A percentile compares a stretch with the other conserved stretches of the same genome.
Conservation (phyloP, 2,888 invertebrate species). For the Dorcus hopei region DNA sequence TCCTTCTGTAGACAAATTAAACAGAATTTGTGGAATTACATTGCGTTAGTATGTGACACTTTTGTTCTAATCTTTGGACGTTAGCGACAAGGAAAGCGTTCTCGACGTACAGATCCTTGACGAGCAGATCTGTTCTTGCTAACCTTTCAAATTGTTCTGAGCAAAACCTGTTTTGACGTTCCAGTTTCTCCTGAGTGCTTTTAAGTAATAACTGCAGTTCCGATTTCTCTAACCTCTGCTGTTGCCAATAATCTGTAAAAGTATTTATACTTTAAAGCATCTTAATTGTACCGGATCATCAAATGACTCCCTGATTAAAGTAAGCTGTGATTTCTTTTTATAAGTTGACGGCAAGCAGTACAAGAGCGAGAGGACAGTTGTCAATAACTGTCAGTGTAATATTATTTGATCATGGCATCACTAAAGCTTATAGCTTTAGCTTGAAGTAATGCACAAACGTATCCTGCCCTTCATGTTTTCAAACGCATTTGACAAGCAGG, state of each 20-base stretch:
- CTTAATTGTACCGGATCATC: background rate
- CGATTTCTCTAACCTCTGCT: conserved; percentile 55
- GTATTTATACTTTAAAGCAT: conserved; percentile 7
- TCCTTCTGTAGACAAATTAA: conserved; percentile 9
- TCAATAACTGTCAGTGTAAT: too few species aligned
- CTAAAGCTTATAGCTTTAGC: too few species aligned
- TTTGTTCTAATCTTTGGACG: conserved; percentile 57
- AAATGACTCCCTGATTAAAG: too few species aligned
- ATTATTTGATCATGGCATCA: too few species aligned
- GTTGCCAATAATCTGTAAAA: conserved; percentile 54
- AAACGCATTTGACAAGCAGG: too few species aligned
- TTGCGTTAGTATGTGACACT: conserved; percentile 52
- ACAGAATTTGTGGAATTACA: conserved; percentile 47
- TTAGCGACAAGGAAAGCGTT: conserved; percentile 74
- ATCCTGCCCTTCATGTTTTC: too few species aligned
- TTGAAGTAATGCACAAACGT: too few species aligned
- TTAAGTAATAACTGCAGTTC: conserved; percentile 55
- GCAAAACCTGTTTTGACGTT: conserved; percentile 54
- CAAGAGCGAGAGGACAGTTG: too few species aligned
- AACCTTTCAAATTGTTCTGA: conserved; percentile 65
- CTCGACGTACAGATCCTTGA: conserved; percentile 81
- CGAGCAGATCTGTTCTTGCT: conserved; percentile 69
- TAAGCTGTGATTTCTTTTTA: too few species aligned
- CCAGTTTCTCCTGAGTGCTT: conserved; percentile 54
- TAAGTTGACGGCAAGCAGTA: too few species aligned